phyloP scores from a whole-genome alignment of 2,797 vertebrate genomes.

The Siniperca scherzeri region DNA sequence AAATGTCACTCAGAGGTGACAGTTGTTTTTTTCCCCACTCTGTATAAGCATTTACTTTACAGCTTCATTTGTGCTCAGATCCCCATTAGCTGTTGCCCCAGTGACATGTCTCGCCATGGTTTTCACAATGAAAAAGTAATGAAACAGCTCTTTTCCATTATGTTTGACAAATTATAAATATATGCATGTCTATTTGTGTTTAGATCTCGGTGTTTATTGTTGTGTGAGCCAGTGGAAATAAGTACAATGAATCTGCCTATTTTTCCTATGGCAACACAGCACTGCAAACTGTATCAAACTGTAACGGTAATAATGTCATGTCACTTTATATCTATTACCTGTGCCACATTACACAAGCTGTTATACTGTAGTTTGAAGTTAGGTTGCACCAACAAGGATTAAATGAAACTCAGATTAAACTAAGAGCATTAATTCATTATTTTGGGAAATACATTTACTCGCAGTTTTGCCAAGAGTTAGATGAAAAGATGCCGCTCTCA shows the following conservation, averaged over 20 bases:
- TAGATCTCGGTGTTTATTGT: slow-evolving; percentile 4
- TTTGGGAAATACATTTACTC: no score
- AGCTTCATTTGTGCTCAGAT: slow-evolving; percentile 25
- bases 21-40: slow-evolving; percentile 23
- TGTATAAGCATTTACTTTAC: slow-evolving; percentile 30
- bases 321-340: neutral
- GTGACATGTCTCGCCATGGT: neutral
- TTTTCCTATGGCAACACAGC: no score
- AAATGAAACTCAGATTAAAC: no score
- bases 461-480: no score
- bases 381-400: no score
- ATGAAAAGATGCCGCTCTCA: no score
- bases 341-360: neutral
- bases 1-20: slow-evolving; percentile 43
- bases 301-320: neutral
- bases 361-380: neutral
- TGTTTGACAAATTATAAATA: slow-evolving; percentile 39
- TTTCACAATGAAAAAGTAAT: slow-evolving; percentile 29
- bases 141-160: slow-evolving; percentile 39
- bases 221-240: neutral
- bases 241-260: neutral
- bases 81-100: slow-evolving; percentile 40
- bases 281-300: neutral
- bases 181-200: slow-evolving; percentile 36
- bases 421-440: no score